Evolutionary conservation across 1,140 invertebrate species (phyloP).

Genomic region (Pogonomyrmex californicus): DNA sequence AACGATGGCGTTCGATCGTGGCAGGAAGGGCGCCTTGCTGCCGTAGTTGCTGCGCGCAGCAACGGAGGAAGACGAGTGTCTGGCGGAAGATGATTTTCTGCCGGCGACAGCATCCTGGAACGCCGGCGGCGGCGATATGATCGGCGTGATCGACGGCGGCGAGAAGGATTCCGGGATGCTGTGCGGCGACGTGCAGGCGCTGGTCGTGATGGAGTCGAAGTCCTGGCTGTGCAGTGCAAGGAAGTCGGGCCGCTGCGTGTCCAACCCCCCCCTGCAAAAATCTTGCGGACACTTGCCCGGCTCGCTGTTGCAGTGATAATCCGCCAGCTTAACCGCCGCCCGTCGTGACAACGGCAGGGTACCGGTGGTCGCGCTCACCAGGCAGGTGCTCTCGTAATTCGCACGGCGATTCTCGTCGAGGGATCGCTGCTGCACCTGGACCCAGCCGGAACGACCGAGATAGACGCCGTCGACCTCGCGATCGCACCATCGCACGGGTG

Average conservation of each 20-base stretch:
- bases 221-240: conserved; percentile 84
- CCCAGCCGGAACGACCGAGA: conserved; percentile 88
- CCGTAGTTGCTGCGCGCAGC: conserved; percentile 78
- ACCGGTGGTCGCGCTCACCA: conserved; percentile 69
- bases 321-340: conserved; percentile 86
- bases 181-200: conserved; percentile 84
- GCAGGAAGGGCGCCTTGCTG: conserved; percentile 86
- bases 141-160: conserved; percentile 88
- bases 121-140: conserved; percentile 89
- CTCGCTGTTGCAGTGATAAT: conserved; percentile 88
- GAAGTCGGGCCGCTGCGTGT: conserved; percentile 83
- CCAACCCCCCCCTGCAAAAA: conserved; percentile 67
- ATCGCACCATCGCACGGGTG: conserved; percentile 89
- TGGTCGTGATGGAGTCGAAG: conserved; percentile 79
- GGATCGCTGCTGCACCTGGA: conserved; percentile 88
- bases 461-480: conserved; percentile 89
- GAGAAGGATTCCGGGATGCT: conserved; percentile 86
- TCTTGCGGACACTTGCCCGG: conserved; percentile 85
- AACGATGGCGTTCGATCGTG: conserved; percentile 88
- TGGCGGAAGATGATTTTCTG: conserved; percentile 76
- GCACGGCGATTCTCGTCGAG: conserved; percentile 87
- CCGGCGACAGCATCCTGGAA: conserved; percentile 87
- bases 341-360: conserved; percentile 83
- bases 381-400: conserved; percentile 82
- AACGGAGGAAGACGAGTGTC: conserved; percentile 69